Base-by-base conservation (phyloP, 1,140 invertebrate genomes). In the Ooceraea biroi region DNA sequence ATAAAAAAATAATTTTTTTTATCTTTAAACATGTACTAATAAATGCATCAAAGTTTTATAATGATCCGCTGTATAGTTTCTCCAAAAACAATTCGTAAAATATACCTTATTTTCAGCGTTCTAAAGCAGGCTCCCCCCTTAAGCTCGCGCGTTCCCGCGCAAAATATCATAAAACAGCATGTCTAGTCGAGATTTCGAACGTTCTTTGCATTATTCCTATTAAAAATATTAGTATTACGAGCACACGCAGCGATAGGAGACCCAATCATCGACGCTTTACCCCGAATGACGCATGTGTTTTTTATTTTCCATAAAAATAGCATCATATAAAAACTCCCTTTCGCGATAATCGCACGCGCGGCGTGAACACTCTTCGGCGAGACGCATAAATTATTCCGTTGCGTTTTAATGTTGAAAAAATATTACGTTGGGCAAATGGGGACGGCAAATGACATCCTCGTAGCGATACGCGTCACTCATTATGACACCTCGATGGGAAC, bases 391-490 rank as follows among this genome's bases (percentile, higher is more conserved):
- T 57, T 17, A 14, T 4, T 19, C 10, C 30, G 10, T 36, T 14
- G 36, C 10, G 19, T 57, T 30, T 30, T 30, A 30, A 69, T 27
- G 66, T 57, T 69, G n/a, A 5, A 71, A 80, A 80, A 80, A 80
- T 58, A 80, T 80, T 71, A 52, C 36, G 11, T 19, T 14, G 3
- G 50, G 48, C 65, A 80, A 80, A 80, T 80, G n/a, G n/a, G 55
- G 61, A 78, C 50, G 76, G 36, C 36, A 36, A 78, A 57, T 78
- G 76, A 17, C 76, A 78, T 69, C 22, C 30, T 77, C 60, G 41
- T 69, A 44, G 27, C 76, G 63, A 69, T 58, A 80, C 41, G 50
- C 76, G 50, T 80, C 50, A 80, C 50, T 80, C 50, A 71, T 80
- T 71, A 80, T 80, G 41, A 50, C 25, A 69, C 36, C 52, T 80